Evolutionary conservation across 2,888 invertebrate genomes (phyloP).

Genomic region (Leucozona laternaria): DNA sequence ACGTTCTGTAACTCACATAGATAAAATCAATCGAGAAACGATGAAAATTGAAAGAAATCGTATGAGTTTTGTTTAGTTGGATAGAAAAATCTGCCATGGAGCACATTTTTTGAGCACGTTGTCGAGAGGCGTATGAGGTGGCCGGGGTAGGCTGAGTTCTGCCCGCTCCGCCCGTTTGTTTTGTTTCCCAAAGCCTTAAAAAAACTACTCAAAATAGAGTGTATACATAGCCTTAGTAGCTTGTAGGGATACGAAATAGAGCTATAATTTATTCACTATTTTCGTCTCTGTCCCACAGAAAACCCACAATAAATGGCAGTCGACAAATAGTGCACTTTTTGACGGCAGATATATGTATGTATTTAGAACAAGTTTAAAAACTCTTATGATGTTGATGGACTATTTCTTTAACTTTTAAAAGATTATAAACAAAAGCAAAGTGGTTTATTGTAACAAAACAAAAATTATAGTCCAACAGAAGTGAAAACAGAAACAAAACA

Average conservation of each 20-base stretch:
- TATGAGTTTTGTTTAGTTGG: no score
- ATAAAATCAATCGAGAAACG: no score
- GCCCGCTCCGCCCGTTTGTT: no score
- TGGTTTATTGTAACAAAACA: background rate
- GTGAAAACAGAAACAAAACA: slow-evolving; percentile 47
- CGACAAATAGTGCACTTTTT: slow-evolving; percentile 43
- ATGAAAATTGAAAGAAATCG: no score
- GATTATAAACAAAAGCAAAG: slow-evolving; percentile 26
- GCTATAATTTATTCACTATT: background rate
- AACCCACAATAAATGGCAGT: slow-evolving; percentile 45
- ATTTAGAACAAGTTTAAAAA: slow-evolving; percentile 46
- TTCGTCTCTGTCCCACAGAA: slow-evolving; percentile 5
- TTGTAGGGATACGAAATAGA: background rate
- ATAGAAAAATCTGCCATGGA: no score
- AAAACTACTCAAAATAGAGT: no score
- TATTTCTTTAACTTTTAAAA: slow-evolving; percentile 32
- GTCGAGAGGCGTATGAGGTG: no score
- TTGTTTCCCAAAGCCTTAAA: no score
- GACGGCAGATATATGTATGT: slow-evolving; percentile 43
- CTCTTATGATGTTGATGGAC: slow-evolving; percentile 44
- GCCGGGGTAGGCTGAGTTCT: no score
- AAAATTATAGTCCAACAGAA: background rate
- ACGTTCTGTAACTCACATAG: no score
- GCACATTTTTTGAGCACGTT: no score
- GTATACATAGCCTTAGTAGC: no score